Conservation (phyloP, 2,797 vertebrate species). For the Scolopax bukidnonensis region DNA sequence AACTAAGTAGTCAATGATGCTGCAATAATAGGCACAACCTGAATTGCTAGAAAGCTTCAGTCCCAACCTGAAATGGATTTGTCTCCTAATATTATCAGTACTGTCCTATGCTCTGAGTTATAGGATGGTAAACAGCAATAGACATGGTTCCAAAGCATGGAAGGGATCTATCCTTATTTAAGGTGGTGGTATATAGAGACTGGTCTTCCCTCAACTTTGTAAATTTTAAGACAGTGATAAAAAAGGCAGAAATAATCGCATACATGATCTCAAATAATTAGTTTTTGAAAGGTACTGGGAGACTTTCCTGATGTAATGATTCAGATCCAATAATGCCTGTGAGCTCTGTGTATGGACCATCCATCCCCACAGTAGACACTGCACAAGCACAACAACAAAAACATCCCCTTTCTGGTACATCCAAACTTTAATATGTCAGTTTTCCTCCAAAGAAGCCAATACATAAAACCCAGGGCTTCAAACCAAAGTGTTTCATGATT, state of each 20-base stretch:
- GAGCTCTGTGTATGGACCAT: not conserved
- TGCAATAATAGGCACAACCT: not conserved
- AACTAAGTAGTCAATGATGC: not conserved
- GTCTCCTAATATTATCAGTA: not conserved
- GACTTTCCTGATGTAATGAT: not conserved
- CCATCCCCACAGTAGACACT: not conserved
- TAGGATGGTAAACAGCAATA: not conserved
- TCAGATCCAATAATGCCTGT: not conserved
- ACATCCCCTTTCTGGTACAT: not conserved
- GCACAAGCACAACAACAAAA: not conserved
- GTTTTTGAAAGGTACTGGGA: not conserved
- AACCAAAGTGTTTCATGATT: not conserved
- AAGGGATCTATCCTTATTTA: not conserved
- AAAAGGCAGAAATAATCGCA: not conserved
- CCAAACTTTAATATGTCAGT: not conserved
- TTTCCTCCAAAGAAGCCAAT: not conserved
- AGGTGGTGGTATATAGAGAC: not conserved
- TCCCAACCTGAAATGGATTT: not conserved
- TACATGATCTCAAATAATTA: not conserved
- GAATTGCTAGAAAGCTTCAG: not conserved
- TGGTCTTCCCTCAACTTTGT: not conserved
- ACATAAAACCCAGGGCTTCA: not conserved
- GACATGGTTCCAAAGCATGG: not conserved
- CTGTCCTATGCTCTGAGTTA: not conserved
- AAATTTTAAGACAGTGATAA: not conserved